phyloP scores from a whole-genome alignment of 2,113 vertebrate species.

The Indicator maculatus region DNA sequence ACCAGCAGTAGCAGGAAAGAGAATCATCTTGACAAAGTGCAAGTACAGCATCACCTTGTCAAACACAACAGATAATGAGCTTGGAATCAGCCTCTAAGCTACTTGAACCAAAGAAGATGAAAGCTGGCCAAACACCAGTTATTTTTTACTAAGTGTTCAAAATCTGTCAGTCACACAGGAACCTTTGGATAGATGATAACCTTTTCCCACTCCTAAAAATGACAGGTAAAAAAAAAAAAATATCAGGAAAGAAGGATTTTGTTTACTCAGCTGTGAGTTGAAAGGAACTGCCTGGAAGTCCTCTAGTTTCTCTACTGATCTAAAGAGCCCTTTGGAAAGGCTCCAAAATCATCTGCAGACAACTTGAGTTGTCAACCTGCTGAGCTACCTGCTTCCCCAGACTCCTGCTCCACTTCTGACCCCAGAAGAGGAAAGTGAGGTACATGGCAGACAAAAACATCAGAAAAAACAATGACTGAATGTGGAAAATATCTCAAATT shows the following conservation, averaged over 20 bases:
- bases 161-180: not conserved
- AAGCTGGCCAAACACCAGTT: not conserved
- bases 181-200: not conserved
- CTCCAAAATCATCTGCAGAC: not conserved
- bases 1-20: not conserved
- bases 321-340: not conserved
- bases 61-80: not conserved
- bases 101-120: not conserved
- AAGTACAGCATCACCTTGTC: not conserved
- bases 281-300: not conserved
- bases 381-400: not conserved
- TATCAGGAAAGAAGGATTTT: not conserved
- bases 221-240: not conserved
- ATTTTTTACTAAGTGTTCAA: not conserved
- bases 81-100: not conserved
- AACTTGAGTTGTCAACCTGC: not conserved
- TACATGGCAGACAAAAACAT: not conserved
- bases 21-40: not conserved
- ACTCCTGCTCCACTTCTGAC: not conserved
- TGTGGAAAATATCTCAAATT: not conserved
- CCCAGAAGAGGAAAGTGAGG: not conserved
- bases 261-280: not conserved
- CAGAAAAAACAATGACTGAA: not conserved
- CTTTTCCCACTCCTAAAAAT: not conserved
- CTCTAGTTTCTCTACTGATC: not conserved